phyloP scores from a whole-genome alignment of 2,888 invertebrate species.

The Thelaira solivaga region DNA sequence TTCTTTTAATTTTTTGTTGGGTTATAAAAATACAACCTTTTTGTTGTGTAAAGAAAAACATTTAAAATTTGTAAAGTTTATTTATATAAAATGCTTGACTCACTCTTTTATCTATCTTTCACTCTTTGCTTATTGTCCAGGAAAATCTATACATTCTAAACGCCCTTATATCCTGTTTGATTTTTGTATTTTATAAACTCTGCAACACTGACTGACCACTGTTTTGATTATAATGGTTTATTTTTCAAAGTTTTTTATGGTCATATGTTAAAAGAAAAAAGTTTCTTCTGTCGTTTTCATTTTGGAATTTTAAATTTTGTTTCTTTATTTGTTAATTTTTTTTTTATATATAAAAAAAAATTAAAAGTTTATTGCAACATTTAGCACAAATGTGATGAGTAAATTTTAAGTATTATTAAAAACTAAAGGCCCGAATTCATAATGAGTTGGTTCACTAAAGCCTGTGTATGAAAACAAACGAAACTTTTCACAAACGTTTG shows the following conservation, averaged over 20 bases:
- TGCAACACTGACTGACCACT: slow-evolving; percentile 57
- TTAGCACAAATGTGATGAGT: too few relatives aligned
- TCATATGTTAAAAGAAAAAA: slow-evolving; percentile 28
- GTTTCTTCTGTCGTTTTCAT: not conserved
- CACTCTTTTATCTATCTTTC: slow-evolving; percentile 10
- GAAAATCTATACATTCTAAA: slow-evolving; percentile 8
- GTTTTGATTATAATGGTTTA: slow-evolving; percentile 57
- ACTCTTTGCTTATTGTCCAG: not conserved
- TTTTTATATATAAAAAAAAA: too few relatives aligned
- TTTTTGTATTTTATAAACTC: slow-evolving; percentile 42
- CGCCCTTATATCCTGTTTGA: slow-evolving; percentile 52
- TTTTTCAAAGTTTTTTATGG: slow-evolving; percentile 54
- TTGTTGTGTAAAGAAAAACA: slow-evolving; percentile 57
- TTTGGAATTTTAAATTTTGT: not conserved
- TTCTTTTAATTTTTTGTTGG: not conserved
- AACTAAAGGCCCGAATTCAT: too few relatives aligned
- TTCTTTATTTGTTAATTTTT: not conserved
- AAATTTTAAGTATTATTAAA: too few relatives aligned
- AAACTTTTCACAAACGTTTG: too few relatives aligned
- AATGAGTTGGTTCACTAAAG: too few relatives aligned
- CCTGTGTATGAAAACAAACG: too few relatives aligned
- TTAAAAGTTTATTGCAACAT: too few relatives aligned
- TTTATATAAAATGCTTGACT: slow-evolving; percentile 45
- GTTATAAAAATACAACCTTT: slow-evolving; percentile 14
- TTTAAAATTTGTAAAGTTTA: slow-evolving; percentile 61